Conservation (phyloP, 1,140 invertebrate species). For the Lordiphosa stackelbergi region DNA sequence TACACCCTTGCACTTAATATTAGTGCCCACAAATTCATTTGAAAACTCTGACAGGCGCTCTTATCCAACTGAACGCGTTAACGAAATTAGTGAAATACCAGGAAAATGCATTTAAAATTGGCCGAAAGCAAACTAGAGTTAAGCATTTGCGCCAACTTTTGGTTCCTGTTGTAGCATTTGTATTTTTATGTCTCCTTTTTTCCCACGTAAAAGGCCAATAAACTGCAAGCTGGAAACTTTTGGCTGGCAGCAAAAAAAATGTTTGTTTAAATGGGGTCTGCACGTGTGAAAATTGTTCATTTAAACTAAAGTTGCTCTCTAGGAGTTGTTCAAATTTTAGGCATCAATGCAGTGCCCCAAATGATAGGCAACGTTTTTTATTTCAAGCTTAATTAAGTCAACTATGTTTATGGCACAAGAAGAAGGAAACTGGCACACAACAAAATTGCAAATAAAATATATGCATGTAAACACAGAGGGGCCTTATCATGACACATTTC, state of each 20-base stretch:
- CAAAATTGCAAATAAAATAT: slow-evolving; percentile 30
- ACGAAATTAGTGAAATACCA: slow-evolving; percentile 58
- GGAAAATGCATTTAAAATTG: slow-evolving; percentile 62
- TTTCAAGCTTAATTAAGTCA: slow-evolving; percentile 40
- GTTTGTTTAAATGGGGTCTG: slow-evolving; percentile 29
- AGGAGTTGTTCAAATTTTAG: background rate
- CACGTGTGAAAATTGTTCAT: slow-evolving; percentile 59
- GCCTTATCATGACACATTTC: slow-evolving; percentile 72
- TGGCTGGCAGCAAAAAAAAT: slow-evolving; percentile 9
- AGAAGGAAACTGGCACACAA: slow-evolving; percentile 36
- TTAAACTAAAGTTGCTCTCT: slow-evolving; percentile 16
- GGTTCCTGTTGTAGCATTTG: slow-evolving; percentile 1
- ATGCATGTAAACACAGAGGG: slow-evolving; percentile 41
- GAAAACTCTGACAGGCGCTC: slow-evolving; percentile 20
- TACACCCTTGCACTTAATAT: too few relatives aligned
- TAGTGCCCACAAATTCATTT: too few relatives aligned
- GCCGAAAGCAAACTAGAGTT: slow-evolving; percentile 17
- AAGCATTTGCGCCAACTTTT: slow-evolving; percentile 1
- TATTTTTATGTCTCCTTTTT: slow-evolving; percentile 7
- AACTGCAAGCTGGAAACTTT: slow-evolving; percentile 47
- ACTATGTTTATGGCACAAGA: slow-evolving; percentile 24
- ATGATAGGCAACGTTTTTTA: slow-evolving; percentile 5
- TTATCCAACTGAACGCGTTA: slow-evolving; percentile 31
- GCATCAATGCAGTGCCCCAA: slow-evolving; percentile 3
- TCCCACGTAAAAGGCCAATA: slow-evolving; percentile 66